phyloP scores from a whole-genome alignment of 1,140 invertebrate genomes.

The Ceratina japonica region DNA sequence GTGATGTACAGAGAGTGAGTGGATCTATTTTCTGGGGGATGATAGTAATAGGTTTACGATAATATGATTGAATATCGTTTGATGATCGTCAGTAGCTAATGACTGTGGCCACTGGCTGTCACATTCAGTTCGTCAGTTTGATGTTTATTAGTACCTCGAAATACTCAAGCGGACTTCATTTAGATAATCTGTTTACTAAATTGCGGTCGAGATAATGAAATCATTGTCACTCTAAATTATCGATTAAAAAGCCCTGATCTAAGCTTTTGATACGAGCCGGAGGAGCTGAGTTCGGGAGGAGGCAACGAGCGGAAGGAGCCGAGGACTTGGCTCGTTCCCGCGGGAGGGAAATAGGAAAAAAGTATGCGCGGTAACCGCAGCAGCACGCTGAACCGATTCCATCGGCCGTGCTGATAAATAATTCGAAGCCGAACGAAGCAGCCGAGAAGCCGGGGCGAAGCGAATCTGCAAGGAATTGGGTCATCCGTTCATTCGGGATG shows the following conservation, averaged over 20 bases:
- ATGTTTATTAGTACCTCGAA: no score
- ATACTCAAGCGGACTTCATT: no score
- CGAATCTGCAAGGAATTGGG: slow-evolving; percentile 51
- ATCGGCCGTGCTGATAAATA: slow-evolving; percentile 53
- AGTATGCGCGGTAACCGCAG: slow-evolving; percentile 5
- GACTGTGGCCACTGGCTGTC: no score
- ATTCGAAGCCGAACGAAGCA: slow-evolving; percentile 41
- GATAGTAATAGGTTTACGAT: no score
- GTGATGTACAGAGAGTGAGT: no score
- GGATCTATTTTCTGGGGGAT: no score
- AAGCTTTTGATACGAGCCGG: slow-evolving; percentile 13
- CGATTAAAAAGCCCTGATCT: not conserved
- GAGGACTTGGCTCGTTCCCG: not conserved
- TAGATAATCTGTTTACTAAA: no score
- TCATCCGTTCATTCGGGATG: slow-evolving; percentile 49
- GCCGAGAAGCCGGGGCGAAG: not conserved
- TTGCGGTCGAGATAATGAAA: no score
- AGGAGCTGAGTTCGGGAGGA: no score
- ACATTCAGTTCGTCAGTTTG: no score
- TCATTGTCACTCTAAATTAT: not conserved
- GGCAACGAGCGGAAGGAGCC: not conserved
- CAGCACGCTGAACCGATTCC: slow-evolving; percentile 55
- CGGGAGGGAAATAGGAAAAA: not conserved
- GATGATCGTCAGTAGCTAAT: no score
- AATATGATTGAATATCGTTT: no score